Evolutionary conservation across 1,140 invertebrate genomes (phyloP).

Genomic region (Lasioglossum baleicum): DNA sequence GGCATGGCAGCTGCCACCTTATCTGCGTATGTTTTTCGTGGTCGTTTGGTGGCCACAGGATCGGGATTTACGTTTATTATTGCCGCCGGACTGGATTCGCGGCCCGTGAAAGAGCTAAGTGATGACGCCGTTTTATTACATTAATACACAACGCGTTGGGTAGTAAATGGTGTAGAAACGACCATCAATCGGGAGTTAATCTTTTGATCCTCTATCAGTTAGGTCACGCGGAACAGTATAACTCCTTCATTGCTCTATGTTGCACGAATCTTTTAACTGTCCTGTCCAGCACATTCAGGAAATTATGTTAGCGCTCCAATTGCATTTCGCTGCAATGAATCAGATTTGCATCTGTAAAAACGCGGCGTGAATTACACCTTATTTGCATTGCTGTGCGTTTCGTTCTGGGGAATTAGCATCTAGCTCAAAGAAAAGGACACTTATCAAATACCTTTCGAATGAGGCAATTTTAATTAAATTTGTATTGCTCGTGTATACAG

Average conservation of each 20-base stretch:
- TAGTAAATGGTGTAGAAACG: neutral
- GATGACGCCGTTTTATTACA: slow-evolving; percentile 8
- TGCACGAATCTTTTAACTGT: no score
- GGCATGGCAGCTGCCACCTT: slow-evolving; percentile 7
- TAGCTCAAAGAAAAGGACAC: no score
- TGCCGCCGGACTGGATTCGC: neutral
- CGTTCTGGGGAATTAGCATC: no score
- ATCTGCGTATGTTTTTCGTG: slow-evolving; percentile 4
- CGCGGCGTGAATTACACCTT: no score
- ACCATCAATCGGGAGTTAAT: neutral
- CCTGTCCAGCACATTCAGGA: no score
- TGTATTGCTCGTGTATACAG: no score
- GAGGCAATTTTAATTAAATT: no score
- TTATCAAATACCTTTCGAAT: no score
- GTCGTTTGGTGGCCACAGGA: neutral
- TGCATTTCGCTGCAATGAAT: no score
- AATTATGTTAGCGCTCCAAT: no score
- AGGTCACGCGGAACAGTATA: neutral
- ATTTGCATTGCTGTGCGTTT: no score
- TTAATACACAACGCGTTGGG: neutral
- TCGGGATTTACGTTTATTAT: neutral
- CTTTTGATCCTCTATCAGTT: neutral
- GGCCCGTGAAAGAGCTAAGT: neutral
- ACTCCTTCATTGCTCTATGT: neutral
- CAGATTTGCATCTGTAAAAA: no score